Evolutionary conservation across 1,140 invertebrate species (phyloP), one percentile per base, ranked within the genome.

Genomic region (Drosophila athabasca): DNA sequence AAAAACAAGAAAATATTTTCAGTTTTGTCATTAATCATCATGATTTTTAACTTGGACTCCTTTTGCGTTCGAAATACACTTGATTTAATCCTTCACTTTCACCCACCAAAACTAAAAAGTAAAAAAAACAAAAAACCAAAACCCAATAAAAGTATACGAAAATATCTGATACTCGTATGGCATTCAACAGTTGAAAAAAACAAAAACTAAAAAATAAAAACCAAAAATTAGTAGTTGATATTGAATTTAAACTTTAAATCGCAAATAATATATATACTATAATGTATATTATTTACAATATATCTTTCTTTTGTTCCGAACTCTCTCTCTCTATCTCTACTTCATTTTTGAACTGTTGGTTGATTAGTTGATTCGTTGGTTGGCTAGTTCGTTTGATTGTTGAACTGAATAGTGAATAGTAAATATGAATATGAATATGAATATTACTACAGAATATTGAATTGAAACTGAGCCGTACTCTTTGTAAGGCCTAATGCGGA

Each of bases 201-300:
- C 46, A 62, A 59, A 65, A 77, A 61, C 50, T 69, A 73, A 59
- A 66, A 59, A 51, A 48, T 48, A 48, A 74, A 29, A 58, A 54
- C 22, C 22, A 48, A 49, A 55, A 79, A 55, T 59, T 64, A 59
- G 78, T 87, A 87, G 82, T 87, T 75, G 45, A 68, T 71, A 78
- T 55, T 78, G 49, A 71, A 71, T 59, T 74, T 69, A 41, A 68
- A 53, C 45, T 43, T 55, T 69, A 59, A 59, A 61, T 48, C 57
- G 50, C 39, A 58, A 60, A 59, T 58, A 74, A 76, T 61, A 67
- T 60, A 79, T 58, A 76, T 68, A 83, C 55, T 50, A 35, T 50
- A 68, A 69, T 79, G 61, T 71, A 69, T 65, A 79, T 61, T 85
- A 87, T 81, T 79, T 68, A 48, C 60, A 50, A 50, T 51, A 44